Conservation (phyloP, 2,797 vertebrate species). For the Dryobates pubescens region DNA sequence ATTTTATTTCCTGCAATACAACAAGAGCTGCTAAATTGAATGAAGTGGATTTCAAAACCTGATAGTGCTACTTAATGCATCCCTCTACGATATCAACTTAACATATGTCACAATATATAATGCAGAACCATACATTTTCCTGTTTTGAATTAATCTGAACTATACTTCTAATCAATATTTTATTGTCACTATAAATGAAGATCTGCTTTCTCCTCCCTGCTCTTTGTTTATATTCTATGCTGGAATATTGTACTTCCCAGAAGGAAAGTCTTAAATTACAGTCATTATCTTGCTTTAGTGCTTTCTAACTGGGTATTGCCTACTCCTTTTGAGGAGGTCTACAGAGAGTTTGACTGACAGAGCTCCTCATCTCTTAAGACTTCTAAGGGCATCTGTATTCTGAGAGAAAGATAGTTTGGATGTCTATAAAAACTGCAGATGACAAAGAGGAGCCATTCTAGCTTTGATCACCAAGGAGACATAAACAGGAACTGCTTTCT, state of each 20-base stretch:
- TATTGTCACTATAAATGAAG: neutral
- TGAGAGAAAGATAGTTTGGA: neutral
- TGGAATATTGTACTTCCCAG: neutral
- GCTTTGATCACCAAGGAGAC: slow-evolving; percentile 54
- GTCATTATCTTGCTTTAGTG: neutral
- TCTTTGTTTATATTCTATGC: neutral
- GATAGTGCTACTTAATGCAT: neutral
- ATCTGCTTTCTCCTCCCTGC: neutral
- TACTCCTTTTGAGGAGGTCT: neutral
- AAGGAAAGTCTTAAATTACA: slow-evolving; percentile 2
- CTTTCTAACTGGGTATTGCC: neutral
- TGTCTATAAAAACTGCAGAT: slow-evolving; percentile 1
- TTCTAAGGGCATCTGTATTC: neutral
- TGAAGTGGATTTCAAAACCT: neutral
- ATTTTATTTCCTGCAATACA: slow-evolving; percentile 71
- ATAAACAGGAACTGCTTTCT: slow-evolving; percentile 29
- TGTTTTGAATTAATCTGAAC: neutral
- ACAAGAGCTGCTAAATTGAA: slow-evolving; percentile 2
- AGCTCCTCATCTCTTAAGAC: neutral
- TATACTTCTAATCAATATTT: neutral
- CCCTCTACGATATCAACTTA: neutral
- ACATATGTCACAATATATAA: neutral
- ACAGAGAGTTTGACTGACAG: neutral
- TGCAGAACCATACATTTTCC: neutral
- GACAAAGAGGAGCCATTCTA: neutral